Evolutionary conservation across 2,888 invertebrate species (phyloP).

Genomic region (Icerya purchasi): DNA sequence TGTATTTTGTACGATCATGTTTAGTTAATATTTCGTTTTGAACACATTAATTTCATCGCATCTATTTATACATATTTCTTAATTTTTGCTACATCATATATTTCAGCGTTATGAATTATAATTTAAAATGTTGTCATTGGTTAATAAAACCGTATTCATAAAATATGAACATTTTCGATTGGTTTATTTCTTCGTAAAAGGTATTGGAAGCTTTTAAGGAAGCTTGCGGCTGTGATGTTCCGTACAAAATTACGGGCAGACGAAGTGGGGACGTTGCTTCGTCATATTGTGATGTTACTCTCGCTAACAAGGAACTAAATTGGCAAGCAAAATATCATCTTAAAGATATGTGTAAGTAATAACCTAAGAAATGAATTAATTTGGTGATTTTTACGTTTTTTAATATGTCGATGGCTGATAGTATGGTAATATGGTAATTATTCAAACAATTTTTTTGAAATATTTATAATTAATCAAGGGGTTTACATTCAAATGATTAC

Average conservation of each 20-base stretch:
- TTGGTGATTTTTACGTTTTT: too few relatives aligned
- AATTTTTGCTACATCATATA: too few relatives aligned
- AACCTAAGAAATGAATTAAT: not conserved
- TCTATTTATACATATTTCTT: too few relatives aligned
- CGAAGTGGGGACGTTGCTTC: slow-evolving; percentile 67
- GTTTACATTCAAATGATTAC: too few relatives aligned
- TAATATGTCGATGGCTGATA: not conserved
- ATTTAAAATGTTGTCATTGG: too few relatives aligned
- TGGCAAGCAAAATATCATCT: slow-evolving; percentile 61
- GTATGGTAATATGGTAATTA: not conserved
- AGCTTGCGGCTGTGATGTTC: slow-evolving; percentile 42
- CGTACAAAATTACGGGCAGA: slow-evolving; percentile 45
- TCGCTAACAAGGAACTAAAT: slow-evolving; percentile 52
- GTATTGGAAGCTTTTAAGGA: slow-evolving; percentile 18
- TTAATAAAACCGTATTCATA: not conserved
- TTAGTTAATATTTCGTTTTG: too few relatives aligned
- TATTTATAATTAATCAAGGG: too few relatives aligned
- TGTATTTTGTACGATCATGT: too few relatives aligned
- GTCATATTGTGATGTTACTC: slow-evolving; percentile 59
- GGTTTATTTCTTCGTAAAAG: too few relatives aligned
- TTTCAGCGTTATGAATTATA: too few relatives aligned
- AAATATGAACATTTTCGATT: not conserved
- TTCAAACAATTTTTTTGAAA: not conserved
- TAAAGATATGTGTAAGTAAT: slow-evolving; percentile 55
- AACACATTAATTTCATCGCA: too few relatives aligned